Percentiles rank a stretch among this genome's conserved stretches.
Conservation (phyloP, 2,888 invertebrate genomes). For the Campoletis raptor region DNA sequence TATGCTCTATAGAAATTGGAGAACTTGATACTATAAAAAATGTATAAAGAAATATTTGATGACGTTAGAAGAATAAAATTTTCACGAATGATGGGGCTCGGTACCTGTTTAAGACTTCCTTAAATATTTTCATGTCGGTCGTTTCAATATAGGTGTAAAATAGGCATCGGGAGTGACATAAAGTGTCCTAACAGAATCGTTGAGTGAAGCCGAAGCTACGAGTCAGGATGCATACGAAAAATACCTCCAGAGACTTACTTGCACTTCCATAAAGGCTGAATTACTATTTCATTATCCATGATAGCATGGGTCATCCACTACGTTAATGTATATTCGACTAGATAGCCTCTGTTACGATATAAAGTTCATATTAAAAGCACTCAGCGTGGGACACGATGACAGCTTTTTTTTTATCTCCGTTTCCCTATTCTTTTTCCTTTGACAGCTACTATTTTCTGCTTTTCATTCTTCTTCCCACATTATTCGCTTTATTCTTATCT, state of each 20-base stretch:
- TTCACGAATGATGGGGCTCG: not conserved
- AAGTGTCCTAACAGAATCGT: not conserved
- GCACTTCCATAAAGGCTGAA: not conserved
- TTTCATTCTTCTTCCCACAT: not conserved
- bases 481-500: not conserved
- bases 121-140: not conserved
- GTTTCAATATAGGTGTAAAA: constrained; percentile 3
- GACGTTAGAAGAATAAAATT: not conserved
- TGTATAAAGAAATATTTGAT: not conserved
- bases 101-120: not conserved
- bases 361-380: not conserved
- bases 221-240: constrained; percentile 3
- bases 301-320: not conserved
- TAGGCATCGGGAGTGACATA: not conserved
- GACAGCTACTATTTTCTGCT: not conserved
- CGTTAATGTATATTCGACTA: not conserved
- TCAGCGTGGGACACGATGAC: not conserved
- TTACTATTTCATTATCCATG: constrained; percentile 6
- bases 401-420: not conserved
- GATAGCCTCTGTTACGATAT: constrained; percentile 11
- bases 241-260: not conserved
- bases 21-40: not conserved
- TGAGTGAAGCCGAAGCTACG: not conserved
- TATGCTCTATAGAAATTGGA: not conserved
- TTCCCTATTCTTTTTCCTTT: not conserved